Conservation (phyloP, 2,113 vertebrate species). For the Caranx ignobilis region DNA sequence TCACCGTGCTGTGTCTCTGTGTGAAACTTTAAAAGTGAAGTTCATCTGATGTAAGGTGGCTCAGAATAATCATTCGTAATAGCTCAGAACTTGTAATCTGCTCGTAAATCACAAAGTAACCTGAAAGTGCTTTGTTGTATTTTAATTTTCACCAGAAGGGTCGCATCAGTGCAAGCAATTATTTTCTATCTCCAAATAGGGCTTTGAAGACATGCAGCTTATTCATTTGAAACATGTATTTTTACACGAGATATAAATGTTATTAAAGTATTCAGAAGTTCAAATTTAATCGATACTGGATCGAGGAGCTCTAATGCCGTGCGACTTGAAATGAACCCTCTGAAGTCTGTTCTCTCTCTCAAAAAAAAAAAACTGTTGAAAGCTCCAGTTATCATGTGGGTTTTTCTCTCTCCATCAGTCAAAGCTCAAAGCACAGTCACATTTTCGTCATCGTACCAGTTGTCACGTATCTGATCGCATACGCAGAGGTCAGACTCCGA, state of each 20-base stretch:
- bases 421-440: slow-evolving; percentile 11
- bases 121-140: slow-evolving; percentile 40
- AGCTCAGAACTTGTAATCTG: slow-evolving; percentile 39
- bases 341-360: slow-evolving; percentile 13
- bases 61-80: slow-evolving; percentile 19
- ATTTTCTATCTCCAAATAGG: slow-evolving; percentile 51
- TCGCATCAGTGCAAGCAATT: slow-evolving; percentile 54
- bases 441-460: slow-evolving; percentile 19
- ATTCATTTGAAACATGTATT: slow-evolving; percentile 41
- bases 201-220: slow-evolving; percentile 49
- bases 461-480: not conserved
- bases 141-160: slow-evolving; percentile 39
- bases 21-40: slow-evolving; percentile 8
- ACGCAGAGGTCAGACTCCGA: slow-evolving; percentile 35
- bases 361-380: slow-evolving; percentile 14
- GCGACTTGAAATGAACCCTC: slow-evolving; percentile 34
- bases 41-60: slow-evolving; percentile 32
- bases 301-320: slow-evolving; percentile 40
- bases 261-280: slow-evolving; percentile 50
- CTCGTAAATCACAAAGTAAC: slow-evolving; percentile 38
- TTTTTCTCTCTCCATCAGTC: not conserved
- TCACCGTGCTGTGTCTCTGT: not conserved
- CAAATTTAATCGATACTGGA: slow-evolving; percentile 57
- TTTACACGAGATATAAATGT: slow-evolving; percentile 36
- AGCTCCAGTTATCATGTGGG: slow-evolving; percentile 8